phyloP scores from a whole-genome alignment of 2,888 invertebrate species.

The Trisateles emortualis region DNA sequence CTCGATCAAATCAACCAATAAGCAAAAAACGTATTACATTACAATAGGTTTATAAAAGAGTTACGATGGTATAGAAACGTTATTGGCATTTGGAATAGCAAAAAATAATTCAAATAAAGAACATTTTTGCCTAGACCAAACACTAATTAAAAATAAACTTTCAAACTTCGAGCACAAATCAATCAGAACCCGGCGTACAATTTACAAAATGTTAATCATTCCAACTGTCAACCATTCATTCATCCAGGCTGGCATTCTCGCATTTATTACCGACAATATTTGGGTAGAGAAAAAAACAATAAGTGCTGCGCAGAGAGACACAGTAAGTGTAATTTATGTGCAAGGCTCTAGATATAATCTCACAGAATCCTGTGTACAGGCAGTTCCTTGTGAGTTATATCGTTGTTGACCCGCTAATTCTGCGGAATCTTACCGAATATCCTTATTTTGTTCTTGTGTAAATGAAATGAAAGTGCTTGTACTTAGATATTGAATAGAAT shows the following conservation, averaged over 20 bases:
- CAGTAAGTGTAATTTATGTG: slow-evolving; percentile 49
- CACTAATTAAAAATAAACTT: neutral
- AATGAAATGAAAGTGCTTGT: slow-evolving; percentile 1
- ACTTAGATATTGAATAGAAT: neutral
- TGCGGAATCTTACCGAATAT: slow-evolving; percentile 29
- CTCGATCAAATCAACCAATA: too few relatives aligned
- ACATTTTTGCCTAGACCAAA: too few relatives aligned
- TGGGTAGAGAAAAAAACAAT: slow-evolving; percentile 38
- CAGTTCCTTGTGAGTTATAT: slow-evolving; percentile 46
- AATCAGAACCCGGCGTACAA: neutral
- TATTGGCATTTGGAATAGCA: too few relatives aligned
- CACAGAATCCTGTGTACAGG: slow-evolving; percentile 42
- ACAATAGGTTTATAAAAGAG: too few relatives aligned
- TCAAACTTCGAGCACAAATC: neutral
- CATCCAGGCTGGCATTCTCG: slow-evolving; percentile 34
- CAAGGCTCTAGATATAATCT: slow-evolving; percentile 48
- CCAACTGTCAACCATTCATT: slow-evolving; percentile 18
- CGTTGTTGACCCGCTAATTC: slow-evolving; percentile 46
- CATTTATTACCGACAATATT: slow-evolving; percentile 32
- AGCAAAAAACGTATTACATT: too few relatives aligned
- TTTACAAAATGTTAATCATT: slow-evolving; percentile 3
- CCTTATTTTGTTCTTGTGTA: slow-evolving; percentile 25
- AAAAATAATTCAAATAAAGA: too few relatives aligned
- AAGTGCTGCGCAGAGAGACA: slow-evolving; percentile 36
- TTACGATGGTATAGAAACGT: too few relatives aligned